Base-by-base conservation (phyloP, 2,113 vertebrate species). In the Carettochelys insculpta region DNA sequence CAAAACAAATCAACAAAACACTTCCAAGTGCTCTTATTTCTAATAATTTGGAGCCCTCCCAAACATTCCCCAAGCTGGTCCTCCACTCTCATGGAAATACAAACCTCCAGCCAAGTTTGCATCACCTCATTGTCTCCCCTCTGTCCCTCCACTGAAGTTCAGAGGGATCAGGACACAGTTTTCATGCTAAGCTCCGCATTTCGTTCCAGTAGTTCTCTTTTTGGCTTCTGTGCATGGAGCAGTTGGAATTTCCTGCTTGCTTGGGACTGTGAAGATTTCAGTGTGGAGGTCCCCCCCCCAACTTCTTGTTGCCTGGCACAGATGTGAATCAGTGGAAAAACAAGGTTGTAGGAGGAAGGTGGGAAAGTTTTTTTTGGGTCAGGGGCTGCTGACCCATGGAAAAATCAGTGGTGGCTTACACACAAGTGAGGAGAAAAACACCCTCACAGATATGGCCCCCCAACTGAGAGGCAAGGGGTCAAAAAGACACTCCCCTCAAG, bases 231-330 rank as follows among this genome's bases (percentile, higher is more conserved):
- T 87, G 87, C 94, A 90, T 87, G 92, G 90, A 94, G 88, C 75
- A 94, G 92, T 95, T 96, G 94, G 96, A 95, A 96, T 96, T 86
- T 90, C 79, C 79, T 90, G 79, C 79, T 82, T 53, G 83, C 48
- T 86, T 19, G 29, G 16, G 73, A 53, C 48, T 53, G 73, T 81
- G 86, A 95, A 80, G 91, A 83, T 77, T 89, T 68, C 47, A 52
- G 81, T 47, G 50, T 84, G 13, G 53, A 76, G 85, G 86, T n/a
- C n/a, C n/a, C n/a, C n/a, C n/a, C n/a, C n/a, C n/a, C n/a, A n/a
- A n/a, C n/a, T 41, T 5, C 78, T 14, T 22, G 22, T 38, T 11
- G 76, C 8, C 80, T 73, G 68, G 92, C 84, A 10, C 80, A 41
- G 8, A n/a, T 12, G n/a, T 12, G 0, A 2, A 24, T 5, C 25